A percentile compares a stretch with the other conserved stretches of the same genome.
Conservation (phyloP, 2,888 invertebrate genomes). For the Euproctis similis region DNA sequence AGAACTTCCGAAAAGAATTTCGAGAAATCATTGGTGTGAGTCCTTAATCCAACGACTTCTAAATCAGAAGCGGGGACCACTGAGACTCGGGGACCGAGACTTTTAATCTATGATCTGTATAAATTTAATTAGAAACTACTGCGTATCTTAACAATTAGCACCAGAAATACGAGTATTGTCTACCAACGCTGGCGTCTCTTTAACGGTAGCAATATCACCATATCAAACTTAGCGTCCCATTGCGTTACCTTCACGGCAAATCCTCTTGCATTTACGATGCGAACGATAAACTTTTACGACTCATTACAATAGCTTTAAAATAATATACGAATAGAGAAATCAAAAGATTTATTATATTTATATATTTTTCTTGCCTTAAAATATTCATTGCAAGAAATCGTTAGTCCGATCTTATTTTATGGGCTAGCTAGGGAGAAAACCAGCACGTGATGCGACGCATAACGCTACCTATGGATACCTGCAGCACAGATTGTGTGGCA, state of each 20-base stretch:
- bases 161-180: constrained; percentile 24
- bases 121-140: too few relatives aligned
- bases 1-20: too few relatives aligned
- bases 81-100: too few relatives aligned
- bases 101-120: too few relatives aligned
- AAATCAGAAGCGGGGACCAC: too few relatives aligned
- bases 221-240: constrained; percentile 32
- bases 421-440: too few relatives aligned
- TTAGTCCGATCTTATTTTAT: constrained; percentile 45
- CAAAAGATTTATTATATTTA: too few relatives aligned
- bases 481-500: too few relatives aligned
- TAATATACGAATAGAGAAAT: constrained; percentile 51
- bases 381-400: constrained; percentile 35
- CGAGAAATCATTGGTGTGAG: too few relatives aligned
- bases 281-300: constrained; percentile 56
- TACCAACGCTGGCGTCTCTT: constrained; percentile 1
- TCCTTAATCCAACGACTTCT: too few relatives aligned
- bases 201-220: constrained; percentile 23
- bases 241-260: constrained; percentile 31
- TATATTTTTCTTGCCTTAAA: constrained; percentile 37
- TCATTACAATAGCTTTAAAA: constrained; percentile 60
- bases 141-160: constrained; percentile 18
- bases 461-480: too few relatives aligned
- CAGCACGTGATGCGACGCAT: too few relatives aligned
- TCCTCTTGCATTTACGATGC: constrained; percentile 51